These are phyloP conservation scores for Trididemnum clinides DNA, from an alignment of 23 tunicate genomes.

Conservation along the genomic window DNA sequence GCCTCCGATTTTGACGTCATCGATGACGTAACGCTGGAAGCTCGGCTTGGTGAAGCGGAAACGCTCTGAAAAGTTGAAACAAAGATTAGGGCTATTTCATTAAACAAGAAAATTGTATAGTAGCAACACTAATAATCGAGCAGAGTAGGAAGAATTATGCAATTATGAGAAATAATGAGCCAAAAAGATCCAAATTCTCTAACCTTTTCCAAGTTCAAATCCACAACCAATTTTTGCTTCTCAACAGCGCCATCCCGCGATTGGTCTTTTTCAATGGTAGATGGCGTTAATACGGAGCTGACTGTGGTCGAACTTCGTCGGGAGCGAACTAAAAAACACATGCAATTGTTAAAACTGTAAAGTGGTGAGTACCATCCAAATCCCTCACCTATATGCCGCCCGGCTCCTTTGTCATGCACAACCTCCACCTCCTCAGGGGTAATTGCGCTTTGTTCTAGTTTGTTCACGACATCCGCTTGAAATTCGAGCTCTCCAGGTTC, in stretches of 20 bases:
- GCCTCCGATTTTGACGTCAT: conserved; percentile 33
- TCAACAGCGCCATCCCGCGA: not conserved
- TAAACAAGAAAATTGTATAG: too few relatives aligned
- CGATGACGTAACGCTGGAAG: conserved; percentile 49
- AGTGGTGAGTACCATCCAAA: not conserved
- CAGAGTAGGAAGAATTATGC: too few relatives aligned
- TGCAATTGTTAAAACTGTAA: not conserved
- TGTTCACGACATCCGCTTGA: conserved; percentile 73
- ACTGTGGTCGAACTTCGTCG: conserved; percentile 73
- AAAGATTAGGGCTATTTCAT: not conserved
- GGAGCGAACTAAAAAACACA: conserved; percentile 65
- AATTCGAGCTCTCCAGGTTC: conserved; percentile 68
- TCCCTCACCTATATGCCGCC: conserved; percentile 74
- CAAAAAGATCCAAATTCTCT: not conserved
- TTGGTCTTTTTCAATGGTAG: conserved; percentile 15
- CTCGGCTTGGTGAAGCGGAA: conserved; percentile 41
- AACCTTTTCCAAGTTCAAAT: conserved; percentile 29
- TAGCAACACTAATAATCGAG: too few relatives aligned
- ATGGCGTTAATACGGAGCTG: conserved; percentile 63
- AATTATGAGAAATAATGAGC: too few relatives aligned
- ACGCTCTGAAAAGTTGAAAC: not conserved
- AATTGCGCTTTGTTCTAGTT: conserved; percentile 57
- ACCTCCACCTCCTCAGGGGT: conserved; percentile 80
- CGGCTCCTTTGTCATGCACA: conserved; percentile 66
- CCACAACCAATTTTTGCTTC: conserved; percentile 52